phyloP scores from a whole-genome alignment of 2,888 invertebrate genomes.

The Caenorhabditis japonica region DNA sequence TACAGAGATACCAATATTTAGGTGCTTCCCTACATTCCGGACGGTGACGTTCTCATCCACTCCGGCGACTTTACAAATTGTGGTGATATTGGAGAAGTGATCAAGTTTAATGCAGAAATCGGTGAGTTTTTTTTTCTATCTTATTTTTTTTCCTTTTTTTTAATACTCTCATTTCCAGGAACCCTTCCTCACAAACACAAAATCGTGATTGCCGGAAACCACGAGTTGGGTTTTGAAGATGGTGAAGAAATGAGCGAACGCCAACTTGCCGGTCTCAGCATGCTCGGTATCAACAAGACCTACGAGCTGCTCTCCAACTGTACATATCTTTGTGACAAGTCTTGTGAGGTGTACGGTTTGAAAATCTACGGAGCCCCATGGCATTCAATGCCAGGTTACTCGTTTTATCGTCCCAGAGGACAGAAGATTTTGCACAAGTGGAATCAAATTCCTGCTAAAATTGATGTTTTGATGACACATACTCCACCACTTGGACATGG shows the following conservation, averaged over 20 bases:
- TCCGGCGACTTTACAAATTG: constrained; percentile 76
- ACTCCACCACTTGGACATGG: constrained; percentile 88
- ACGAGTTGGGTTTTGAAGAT: constrained; percentile 69
- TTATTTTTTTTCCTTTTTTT: too few relatives aligned
- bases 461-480: constrained; percentile 87
- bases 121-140: too few relatives aligned
- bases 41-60: constrained; percentile 75
- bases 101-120: constrained; percentile 76
- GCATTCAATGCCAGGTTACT: constrained; percentile 77
- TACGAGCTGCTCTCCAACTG: constrained; percentile 76
- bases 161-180: too few relatives aligned
- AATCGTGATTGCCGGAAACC: constrained; percentile 71
- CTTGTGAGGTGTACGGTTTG: constrained; percentile 72
- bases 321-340: constrained; percentile 72
- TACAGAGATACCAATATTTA: constrained; percentile 22
- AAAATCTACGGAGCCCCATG: constrained; percentile 76
- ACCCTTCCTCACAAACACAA: constrained; percentile 71
- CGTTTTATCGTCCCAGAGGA: constrained; percentile 81
- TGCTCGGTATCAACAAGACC: constrained; percentile 75
- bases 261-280: constrained; percentile 69
- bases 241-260: constrained; percentile 63
- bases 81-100: constrained; percentile 75
- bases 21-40: constrained; percentile 61
- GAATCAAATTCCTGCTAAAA: constrained; percentile 85
- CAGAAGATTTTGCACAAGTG: constrained; percentile 85